phyloP scores from a whole-genome alignment of 2,888 invertebrate genomes.

The Chydorus sphaericus region DNA sequence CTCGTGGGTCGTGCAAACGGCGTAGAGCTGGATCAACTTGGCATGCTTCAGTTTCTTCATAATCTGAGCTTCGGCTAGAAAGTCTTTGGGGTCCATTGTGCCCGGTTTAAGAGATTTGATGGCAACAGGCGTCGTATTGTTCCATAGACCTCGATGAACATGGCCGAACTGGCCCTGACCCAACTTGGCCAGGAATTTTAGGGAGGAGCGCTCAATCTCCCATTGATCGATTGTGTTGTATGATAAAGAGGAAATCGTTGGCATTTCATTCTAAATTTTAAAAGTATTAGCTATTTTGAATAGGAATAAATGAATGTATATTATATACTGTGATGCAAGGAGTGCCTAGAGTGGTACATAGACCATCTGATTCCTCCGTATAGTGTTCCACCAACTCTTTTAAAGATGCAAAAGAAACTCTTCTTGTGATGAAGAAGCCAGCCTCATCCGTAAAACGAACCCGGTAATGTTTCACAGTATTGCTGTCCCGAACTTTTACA shows the following conservation, averaged over 20 bases:
- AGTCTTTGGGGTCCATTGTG: conserved; percentile 98
- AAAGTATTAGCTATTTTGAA: not conserved
- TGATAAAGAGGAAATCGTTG: conserved; percentile 92
- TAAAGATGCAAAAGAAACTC: conserved; percentile 91
- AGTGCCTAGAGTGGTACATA: conserved; percentile 91
- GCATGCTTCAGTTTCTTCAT: conserved; percentile 97
- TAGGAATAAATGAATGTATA: not conserved
- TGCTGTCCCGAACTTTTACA: conserved; percentile 83
- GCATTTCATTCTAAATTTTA: conserved; percentile 72
- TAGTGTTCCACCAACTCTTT: conserved; percentile 97
- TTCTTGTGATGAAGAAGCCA: conserved; percentile 95
- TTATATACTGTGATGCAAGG: conserved; percentile 73
- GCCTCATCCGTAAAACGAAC: conserved; percentile 97
- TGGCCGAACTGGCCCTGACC: conserved; percentile 99
- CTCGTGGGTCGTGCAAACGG: conserved; percentile 97
- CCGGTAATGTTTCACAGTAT: conserved; percentile 97
- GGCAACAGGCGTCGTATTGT: conserved; percentile 96
- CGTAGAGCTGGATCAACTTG: conserved; percentile 93
- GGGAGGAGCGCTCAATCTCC: conserved; percentile 92
- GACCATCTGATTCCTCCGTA: conserved; percentile 94
- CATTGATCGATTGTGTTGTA: conserved; percentile 96
- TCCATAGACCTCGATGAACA: conserved; percentile 99
- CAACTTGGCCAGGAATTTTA: conserved; percentile 89
- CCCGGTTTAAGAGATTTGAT: conserved; percentile 94
- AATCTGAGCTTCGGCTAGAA: conserved; percentile 97